Evolutionary conservation across 2,888 invertebrate genomes (phyloP).

Genomic region (Calliphora vomitoria): DNA sequence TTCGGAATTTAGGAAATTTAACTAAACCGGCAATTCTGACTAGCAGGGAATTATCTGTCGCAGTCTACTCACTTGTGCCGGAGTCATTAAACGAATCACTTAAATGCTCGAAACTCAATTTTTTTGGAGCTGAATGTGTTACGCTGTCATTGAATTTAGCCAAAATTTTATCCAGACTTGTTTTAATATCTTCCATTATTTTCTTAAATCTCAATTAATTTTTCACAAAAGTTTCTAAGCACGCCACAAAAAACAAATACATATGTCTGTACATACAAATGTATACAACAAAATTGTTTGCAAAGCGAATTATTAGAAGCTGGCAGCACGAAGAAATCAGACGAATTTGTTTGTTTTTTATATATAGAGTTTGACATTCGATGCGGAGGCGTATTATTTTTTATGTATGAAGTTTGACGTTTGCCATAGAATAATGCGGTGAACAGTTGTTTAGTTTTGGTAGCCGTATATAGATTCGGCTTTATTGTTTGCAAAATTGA

Average conservation of each 20-base stretch:
- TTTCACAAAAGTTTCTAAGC: not conserved
- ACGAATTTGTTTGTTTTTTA: too few relatives aligned
- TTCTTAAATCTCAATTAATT: not conserved
- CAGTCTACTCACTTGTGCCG: slow-evolving; percentile 75
- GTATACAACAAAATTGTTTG: slow-evolving; percentile 38
- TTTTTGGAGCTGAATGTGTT: slow-evolving; percentile 82
- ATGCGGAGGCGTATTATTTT: too few relatives aligned
- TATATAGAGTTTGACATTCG: too few relatives aligned
- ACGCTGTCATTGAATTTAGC: slow-evolving; percentile 82
- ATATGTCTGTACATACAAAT: too few relatives aligned
- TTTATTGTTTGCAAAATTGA: too few relatives aligned
- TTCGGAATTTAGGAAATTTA: not conserved
- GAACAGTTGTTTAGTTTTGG: too few relatives aligned
- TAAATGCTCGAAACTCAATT: slow-evolving; percentile 81
- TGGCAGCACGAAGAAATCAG: too few relatives aligned
- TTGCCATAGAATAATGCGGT: too few relatives aligned
- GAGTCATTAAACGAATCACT: slow-evolving; percentile 80
- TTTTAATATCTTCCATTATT: slow-evolving; percentile 83
- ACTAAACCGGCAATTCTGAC: not conserved
- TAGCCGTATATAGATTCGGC: too few relatives aligned
- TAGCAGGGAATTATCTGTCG: not conserved
- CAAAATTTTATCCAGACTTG: slow-evolving; percentile 83
- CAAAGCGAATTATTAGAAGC: too few relatives aligned
- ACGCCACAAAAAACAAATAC: slow-evolving; percentile 40
- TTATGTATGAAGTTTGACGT: too few relatives aligned